Evolutionary conservation across 1,140 invertebrate genomes (phyloP).

Genomic region (Propsilocerus akamusi): DNA sequence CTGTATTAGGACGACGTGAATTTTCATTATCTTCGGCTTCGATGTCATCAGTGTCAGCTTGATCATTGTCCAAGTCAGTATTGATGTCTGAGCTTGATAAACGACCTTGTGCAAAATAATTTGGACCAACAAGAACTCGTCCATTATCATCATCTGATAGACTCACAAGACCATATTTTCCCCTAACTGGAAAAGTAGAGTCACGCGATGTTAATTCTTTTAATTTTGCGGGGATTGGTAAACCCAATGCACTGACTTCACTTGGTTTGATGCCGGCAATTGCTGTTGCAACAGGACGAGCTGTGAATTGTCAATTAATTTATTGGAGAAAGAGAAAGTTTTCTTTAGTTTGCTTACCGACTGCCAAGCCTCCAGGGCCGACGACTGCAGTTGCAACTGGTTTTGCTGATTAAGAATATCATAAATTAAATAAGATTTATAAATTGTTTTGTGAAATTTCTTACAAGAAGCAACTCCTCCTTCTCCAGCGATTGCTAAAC

Average conservation of each 20-base stretch:
- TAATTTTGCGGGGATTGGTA: slow-evolving; percentile 8
- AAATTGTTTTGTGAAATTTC: no score
- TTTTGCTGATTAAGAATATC: slow-evolving; percentile 27
- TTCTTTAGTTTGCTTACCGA: slow-evolving; percentile 12
- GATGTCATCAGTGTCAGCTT: neutral
- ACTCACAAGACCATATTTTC: neutral
- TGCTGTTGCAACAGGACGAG: slow-evolving; percentile 44
- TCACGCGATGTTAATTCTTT: neutral
- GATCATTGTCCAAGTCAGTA: neutral
- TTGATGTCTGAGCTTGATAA: neutral
- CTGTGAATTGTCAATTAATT: slow-evolving; percentile 10
- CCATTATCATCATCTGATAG: neutral
- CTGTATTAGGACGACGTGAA: neutral
- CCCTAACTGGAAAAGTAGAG: neutral
- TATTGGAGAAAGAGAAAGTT: neutral
- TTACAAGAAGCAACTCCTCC: slow-evolving; percentile 46
- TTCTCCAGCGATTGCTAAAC: slow-evolving; percentile 35
- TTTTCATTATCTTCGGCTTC: neutral
- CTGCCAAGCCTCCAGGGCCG: slow-evolving; percentile 39
- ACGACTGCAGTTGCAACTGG: slow-evolving; percentile 46
- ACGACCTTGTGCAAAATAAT: neutral
- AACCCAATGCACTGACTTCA: slow-evolving; percentile 24
- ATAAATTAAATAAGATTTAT: no score
- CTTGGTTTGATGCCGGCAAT: slow-evolving; percentile 43
- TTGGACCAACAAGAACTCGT: neutral